A percentile compares a stretch with the other conserved stretches of the same genome.
phyloP scores from a whole-genome alignment of 2,888 invertebrate species.

The Lasioglossum zephyrum region DNA sequence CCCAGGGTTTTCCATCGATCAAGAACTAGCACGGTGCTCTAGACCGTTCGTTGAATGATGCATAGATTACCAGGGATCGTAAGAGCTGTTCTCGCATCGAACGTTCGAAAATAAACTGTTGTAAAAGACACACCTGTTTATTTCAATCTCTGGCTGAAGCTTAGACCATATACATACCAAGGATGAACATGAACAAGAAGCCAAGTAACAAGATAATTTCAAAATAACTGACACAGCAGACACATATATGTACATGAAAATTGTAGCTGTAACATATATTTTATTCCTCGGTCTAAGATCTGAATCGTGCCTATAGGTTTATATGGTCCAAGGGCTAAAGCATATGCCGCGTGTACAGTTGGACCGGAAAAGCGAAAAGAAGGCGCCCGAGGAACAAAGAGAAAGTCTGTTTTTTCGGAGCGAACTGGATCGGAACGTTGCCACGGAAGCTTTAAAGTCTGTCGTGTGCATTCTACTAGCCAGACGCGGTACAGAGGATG shows the following conservation, averaged over 20 bases:
- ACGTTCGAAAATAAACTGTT: not conserved
- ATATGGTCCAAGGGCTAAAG: not conserved
- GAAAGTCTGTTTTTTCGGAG: slow-evolving; percentile 7
- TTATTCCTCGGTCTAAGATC: too few species aligned
- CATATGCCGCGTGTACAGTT: not conserved
- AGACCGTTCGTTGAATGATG: not conserved
- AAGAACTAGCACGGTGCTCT: not conserved
- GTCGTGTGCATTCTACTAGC: not conserved
- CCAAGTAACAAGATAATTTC: too few species aligned
- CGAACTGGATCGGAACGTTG: not conserved
- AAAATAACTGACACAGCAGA: too few species aligned
- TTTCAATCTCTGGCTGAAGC: not conserved
- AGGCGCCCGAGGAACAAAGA: not conserved
- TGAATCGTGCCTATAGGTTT: too few species aligned
- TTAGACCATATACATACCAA: too few species aligned
- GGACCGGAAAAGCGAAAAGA: not conserved
- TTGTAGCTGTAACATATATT: too few species aligned
- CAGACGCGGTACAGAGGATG: slow-evolving; percentile 16
- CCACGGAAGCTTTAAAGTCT: slow-evolving; percentile 2
- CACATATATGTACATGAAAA: too few species aligned
- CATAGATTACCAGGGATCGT: not conserved
- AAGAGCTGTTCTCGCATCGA: not conserved
- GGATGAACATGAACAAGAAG: too few species aligned
- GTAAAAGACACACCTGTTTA: not conserved
- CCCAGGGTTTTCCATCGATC: not conserved